Evolutionary conservation across 2,797 vertebrate genomes (phyloP).

Genomic region (Carcharodon carcharias): DNA sequence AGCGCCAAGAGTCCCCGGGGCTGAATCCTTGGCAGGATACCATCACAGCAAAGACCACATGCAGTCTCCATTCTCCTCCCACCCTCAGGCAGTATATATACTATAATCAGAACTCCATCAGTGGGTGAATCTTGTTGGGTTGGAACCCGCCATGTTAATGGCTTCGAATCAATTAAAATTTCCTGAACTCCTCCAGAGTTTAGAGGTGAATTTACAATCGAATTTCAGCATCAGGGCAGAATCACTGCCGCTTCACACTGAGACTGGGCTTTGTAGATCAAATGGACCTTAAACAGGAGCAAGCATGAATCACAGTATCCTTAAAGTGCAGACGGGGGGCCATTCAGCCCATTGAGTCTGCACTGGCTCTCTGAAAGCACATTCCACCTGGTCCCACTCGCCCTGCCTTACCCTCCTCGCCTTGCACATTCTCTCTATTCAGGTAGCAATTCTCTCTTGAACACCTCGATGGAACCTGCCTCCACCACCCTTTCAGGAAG

Average conservation of each 20-base stretch:
- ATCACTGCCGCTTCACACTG: not conserved
- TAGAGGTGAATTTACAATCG: not conserved
- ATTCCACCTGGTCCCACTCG: no score
- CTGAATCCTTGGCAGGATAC: not conserved
- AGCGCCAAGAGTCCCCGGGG: not conserved
- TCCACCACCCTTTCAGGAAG: no score
- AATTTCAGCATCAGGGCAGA: not conserved
- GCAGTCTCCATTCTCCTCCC: not conserved
- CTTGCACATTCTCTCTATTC: no score
- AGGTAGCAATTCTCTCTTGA: no score
- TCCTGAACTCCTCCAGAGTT: not conserved
- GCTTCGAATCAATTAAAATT: not conserved
- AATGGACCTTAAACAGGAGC: not conserved
- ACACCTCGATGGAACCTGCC: no score
- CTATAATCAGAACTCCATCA: not conserved
- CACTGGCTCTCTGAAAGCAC: no score
- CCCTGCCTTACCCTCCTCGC: no score
- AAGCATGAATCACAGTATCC: no score
- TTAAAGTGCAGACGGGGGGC: no score
- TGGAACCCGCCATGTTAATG: not conserved
- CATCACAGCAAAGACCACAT: not conserved
- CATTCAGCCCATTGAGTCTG: no score
- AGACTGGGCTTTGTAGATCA: not conserved
- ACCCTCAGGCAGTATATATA: not conserved
- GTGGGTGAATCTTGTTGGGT: not conserved